phyloP scores from a whole-genome alignment of 2,888 invertebrate genomes.

The Neoitamus cyanurus region DNA sequence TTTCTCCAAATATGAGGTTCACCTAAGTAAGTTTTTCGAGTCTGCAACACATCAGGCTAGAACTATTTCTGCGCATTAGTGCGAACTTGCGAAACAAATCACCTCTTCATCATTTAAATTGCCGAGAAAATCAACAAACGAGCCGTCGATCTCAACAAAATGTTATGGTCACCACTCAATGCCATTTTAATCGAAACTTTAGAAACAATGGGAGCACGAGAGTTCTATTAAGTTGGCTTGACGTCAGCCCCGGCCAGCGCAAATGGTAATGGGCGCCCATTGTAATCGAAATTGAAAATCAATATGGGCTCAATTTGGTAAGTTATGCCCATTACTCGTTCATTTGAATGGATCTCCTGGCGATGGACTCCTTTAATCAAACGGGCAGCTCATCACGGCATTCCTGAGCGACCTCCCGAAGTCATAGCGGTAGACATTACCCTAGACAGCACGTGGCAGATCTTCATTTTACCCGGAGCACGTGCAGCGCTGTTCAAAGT shows the following conservation, averaged over 20 bases:
- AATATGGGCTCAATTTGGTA: slow-evolving; percentile 5
- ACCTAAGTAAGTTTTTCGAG: not conserved
- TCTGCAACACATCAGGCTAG: not conserved
- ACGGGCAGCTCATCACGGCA: not conserved
- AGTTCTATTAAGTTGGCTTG: not conserved
- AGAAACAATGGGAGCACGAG: not conserved
- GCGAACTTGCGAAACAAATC: not conserved
- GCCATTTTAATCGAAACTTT: slow-evolving; percentile 1
- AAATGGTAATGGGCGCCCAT: not conserved
- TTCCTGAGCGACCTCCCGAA: not conserved
- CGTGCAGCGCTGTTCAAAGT: not conserved
- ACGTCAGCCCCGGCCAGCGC: not conserved
- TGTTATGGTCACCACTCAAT: not conserved
- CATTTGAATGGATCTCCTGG: not conserved
- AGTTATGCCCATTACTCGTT: not conserved
- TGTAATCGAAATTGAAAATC: not conserved
- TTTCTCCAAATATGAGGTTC: not conserved
- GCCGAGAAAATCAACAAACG: not conserved
- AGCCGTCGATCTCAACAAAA: not conserved
- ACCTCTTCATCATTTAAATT: not conserved
- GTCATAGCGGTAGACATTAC: not conserved
- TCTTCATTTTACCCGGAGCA: not conserved
- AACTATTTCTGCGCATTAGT: not conserved
- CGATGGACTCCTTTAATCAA: not conserved
- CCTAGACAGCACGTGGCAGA: not conserved